Percentiles rank a stretch among this genome's conserved stretches.
These are phyloP conservation scores for Busseola fusca DNA, from an alignment of 2,888 invertebrate genomes.

Conservation along the genomic window DNA sequence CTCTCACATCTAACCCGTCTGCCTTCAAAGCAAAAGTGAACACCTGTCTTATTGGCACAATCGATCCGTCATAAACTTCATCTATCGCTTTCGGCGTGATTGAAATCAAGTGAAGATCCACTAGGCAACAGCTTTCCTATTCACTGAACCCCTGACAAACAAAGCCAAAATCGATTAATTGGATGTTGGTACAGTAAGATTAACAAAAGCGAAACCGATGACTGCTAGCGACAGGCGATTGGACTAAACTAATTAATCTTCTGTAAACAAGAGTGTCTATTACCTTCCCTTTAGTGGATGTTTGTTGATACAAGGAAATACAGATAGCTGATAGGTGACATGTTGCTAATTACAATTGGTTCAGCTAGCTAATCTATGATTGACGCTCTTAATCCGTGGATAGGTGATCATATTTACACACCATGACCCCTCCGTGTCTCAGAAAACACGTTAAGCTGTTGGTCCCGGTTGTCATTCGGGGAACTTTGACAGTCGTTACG, in stretches of 20 bases:
- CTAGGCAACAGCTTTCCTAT: background rate
- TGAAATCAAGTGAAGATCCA: background rate
- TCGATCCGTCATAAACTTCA: background rate
- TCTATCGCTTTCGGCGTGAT: background rate
- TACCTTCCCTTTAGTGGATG: constrained; percentile 2
- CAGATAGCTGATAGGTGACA: background rate
- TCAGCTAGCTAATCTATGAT: too few species aligned
- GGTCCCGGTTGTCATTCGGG: too few species aligned
- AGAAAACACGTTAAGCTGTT: too few species aligned
- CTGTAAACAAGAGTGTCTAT: constrained; percentile 20
- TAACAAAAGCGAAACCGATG: constrained; percentile 13
- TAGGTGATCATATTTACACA: too few species aligned
- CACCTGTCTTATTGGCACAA: background rate
- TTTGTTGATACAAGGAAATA: constrained; percentile 6
- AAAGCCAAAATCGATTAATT: constrained; percentile 26
- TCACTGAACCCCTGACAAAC: constrained; percentile 21
- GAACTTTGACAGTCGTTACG: too few species aligned
- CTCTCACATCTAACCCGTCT: background rate
- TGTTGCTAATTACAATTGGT: background rate
- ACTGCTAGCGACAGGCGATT: constrained; percentile 27
- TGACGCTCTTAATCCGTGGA: too few species aligned
- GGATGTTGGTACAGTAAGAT: constrained; percentile 22
- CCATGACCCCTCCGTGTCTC: too few species aligned
- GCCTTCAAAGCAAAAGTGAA: background rate
- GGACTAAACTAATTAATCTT: constrained; percentile 45